phyloP scores from a whole-genome alignment of 2,113 vertebrate genomes.

The Meriones unguiculatus region DNA sequence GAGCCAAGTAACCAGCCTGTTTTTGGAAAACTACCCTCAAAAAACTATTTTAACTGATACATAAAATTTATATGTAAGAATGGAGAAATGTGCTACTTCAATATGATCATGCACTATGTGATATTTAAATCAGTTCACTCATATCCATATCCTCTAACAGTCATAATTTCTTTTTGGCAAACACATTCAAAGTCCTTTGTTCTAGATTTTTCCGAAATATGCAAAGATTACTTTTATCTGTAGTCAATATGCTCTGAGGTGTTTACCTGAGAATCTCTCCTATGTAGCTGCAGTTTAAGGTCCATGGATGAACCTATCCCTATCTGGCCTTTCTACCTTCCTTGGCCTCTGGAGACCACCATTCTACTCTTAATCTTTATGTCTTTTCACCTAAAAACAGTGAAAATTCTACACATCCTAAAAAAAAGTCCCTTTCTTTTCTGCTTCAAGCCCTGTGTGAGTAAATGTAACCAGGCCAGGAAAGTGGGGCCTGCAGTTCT shows the following conservation, averaged over 20 bases:
- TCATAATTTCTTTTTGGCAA: neutral
- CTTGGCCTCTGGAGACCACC: neutral
- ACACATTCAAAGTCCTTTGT: neutral
- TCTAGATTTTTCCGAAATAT: neutral
- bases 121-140: neutral
- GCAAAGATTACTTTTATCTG: neutral
- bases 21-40: neutral
- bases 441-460: neutral
- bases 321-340: neutral
- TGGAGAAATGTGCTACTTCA: neutral
- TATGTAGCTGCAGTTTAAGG: neutral
- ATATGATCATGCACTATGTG: too few relatives aligned
- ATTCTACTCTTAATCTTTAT: neutral
- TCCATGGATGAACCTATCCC: neutral
- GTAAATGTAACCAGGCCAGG: neutral
- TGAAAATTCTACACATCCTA: neutral
- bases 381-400: neutral
- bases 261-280: neutral
- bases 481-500: neutral
- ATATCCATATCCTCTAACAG: neutral
- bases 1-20: neutral
- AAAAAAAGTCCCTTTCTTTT: neutral
- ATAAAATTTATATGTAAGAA: neutral
- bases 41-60: neutral
- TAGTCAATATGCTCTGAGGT: neutral